These are phyloP conservation scores for Corythornis leucogaster DNA, from an alignment of 2,797 vertebrate species.

Conservation along the genomic window DNA sequence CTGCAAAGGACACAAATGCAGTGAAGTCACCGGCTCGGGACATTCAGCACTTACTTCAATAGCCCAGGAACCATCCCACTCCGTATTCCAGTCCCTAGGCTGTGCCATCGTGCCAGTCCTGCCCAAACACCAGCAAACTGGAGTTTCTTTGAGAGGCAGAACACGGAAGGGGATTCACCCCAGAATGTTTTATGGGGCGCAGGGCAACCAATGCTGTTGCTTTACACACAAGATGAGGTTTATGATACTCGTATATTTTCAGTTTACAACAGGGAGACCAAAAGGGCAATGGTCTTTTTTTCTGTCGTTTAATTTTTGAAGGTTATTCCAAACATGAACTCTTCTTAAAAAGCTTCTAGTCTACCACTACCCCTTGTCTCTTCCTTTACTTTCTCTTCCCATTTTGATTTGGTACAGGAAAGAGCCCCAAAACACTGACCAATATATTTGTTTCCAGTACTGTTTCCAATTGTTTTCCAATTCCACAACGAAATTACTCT, in stretches of 20 bases:
- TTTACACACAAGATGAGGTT: not conserved
- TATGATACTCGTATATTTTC: not conserved
- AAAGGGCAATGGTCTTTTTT: not conserved
- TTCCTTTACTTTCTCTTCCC: not conserved
- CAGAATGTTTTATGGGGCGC: not conserved
- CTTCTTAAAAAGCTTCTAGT: not conserved
- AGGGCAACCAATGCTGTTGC: not conserved
- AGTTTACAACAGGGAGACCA: not conserved
- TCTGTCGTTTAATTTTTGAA: not conserved
- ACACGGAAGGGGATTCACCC: not conserved
- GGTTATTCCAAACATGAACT: not conserved
- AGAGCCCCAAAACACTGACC: not conserved
- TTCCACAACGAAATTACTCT: not conserved
- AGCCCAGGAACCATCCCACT: not conserved
- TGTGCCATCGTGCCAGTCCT: not conserved
- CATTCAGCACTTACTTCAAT: not conserved
- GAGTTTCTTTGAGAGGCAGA: not conserved
- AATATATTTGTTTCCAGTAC: not conserved
- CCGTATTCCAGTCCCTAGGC: not conserved
- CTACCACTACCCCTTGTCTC: not conserved
- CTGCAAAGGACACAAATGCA: conserved; percentile 74
- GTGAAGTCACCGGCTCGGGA: not conserved
- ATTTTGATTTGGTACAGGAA: not conserved
- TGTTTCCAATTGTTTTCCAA: not conserved
- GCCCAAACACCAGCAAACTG: not conserved